Percentiles rank a stretch among this genome's conserved stretches.
Evolutionary conservation across 2,888 invertebrate genomes (phyloP).

Genomic region (Polydrusus tereticollis): DNA sequence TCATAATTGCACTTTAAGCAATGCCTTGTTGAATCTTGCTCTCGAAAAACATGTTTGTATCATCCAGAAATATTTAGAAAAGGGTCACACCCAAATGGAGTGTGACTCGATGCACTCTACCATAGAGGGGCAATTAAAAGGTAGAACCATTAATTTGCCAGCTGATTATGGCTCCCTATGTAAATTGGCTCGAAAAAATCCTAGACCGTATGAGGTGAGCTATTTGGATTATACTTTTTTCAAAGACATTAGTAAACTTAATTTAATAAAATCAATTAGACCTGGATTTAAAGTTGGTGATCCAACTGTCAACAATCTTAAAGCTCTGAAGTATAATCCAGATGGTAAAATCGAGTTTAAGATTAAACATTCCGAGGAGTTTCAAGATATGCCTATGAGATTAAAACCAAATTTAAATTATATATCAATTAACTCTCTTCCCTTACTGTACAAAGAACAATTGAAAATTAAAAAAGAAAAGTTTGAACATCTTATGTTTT

Average conservation of each 20-base stretch:
- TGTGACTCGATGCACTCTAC: slow-evolving; percentile 1
- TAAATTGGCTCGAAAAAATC: slow-evolving; percentile 1
- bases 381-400: neutral
- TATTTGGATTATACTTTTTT: slow-evolving; percentile 15
- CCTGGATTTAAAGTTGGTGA: slow-evolving; percentile 18
- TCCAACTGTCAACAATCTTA: slow-evolving; percentile 2
- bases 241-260: neutral
- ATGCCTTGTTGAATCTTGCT: slow-evolving; percentile 1
- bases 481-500: neutral
- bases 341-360: slow-evolving; percentile 3
- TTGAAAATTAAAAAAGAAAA: slow-evolving; percentile 17
- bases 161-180: neutral
- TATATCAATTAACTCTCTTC: neutral
- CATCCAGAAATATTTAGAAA: neutral
- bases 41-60: neutral
- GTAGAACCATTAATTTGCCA: neutral
- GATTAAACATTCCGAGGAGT: neutral
- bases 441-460: neutral
- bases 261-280: slow-evolving; percentile 3
- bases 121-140: neutral
- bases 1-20: neutral
- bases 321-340: slow-evolving; percentile 2
- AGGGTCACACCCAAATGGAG: too few relatives aligned
- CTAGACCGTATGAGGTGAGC: neutral
- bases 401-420: neutral